phyloP scores from a whole-genome alignment of 2,888 invertebrate species.

The Drosophila paucipuncta region DNA sequence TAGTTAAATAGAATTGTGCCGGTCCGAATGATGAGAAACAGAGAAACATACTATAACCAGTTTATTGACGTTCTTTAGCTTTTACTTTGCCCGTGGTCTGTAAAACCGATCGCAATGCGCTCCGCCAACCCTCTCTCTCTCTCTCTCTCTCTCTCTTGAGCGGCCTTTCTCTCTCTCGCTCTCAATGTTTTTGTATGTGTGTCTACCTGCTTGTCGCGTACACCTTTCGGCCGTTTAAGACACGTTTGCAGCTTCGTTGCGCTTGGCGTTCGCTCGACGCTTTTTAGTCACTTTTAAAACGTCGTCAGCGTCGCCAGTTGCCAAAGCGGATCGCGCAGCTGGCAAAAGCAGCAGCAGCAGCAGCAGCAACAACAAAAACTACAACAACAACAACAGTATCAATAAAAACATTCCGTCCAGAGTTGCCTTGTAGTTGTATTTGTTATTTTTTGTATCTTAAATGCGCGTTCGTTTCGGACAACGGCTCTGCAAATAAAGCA shows the following conservation, averaged over 20 bases:
- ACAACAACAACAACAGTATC: constrained; percentile 13
- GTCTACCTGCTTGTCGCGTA: constrained; percentile 29
- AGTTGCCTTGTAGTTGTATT: constrained; percentile 41
- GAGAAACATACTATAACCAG: constrained; percentile 52
- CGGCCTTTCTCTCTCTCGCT: neutral
- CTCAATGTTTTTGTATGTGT: constrained; percentile 6
- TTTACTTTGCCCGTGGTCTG: constrained; percentile 47
- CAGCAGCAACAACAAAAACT: neutral
- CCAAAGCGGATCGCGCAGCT: constrained; percentile 55
- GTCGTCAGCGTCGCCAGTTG: constrained; percentile 64
- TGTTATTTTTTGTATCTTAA: constrained; percentile 39
- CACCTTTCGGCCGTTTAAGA: constrained; percentile 63
- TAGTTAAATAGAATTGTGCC: constrained; percentile 63
- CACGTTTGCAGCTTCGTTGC: constrained; percentile 74
- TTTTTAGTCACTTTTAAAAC: constrained; percentile 73
- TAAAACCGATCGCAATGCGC: constrained; percentile 22
- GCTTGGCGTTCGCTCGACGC: constrained; percentile 50
- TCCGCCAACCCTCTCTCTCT: constrained; percentile 20
- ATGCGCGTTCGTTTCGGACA: constrained; percentile 63
- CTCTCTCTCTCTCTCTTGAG: constrained; percentile 1
- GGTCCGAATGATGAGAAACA: constrained; percentile 34
- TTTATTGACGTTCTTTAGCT: constrained; percentile 62
- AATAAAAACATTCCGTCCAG: constrained; percentile 46
- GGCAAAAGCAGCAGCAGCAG: constrained; percentile 25
- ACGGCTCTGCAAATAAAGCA: constrained; percentile 44